Conservation (phyloP, 1,140 invertebrate genomes). For the Macrostomum lignano region DNA sequence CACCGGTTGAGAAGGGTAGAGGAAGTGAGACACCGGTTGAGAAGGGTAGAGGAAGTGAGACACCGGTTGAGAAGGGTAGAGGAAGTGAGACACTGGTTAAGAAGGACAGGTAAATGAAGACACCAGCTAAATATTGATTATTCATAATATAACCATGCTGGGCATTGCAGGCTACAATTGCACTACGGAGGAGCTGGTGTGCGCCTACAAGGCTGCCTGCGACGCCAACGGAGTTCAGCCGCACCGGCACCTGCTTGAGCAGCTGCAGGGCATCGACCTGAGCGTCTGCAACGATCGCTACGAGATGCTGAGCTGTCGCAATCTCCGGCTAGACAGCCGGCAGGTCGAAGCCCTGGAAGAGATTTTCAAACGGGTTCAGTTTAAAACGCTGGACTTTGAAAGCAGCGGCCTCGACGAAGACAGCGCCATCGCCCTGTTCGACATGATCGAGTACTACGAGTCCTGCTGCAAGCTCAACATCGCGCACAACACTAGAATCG, state of each 20-base stretch:
- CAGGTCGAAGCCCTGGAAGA: constrained; percentile 45
- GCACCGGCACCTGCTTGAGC: constrained; percentile 37
- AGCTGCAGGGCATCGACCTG: constrained; percentile 35
- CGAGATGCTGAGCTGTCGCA: neutral
- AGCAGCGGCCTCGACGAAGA: constrained; percentile 40
- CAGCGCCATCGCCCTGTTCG: constrained; percentile 43
- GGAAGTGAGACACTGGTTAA: no score
- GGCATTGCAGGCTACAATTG: no score
- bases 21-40: no score
- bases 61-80: no score
- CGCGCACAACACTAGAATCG: constrained; percentile 41
- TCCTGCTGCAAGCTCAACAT: constrained; percentile 46
- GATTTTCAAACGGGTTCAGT: constrained; percentile 43
- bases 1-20: no score
- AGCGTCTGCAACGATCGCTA: neutral
- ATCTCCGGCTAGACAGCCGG: constrained; percentile 29
- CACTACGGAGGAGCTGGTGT: constrained; percentile 35
- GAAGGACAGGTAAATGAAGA: no score
- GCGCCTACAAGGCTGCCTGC: constrained; percentile 41
- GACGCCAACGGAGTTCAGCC: constrained; percentile 38
- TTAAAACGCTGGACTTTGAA: constrained; percentile 39
- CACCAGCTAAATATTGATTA: no score
- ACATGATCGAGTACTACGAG: constrained; percentile 71
- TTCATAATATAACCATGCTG: no score
- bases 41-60: no score